Evolutionary conservation across 1,140 invertebrate species (phyloP).

Genomic region (Brachionus sp.): DNA sequence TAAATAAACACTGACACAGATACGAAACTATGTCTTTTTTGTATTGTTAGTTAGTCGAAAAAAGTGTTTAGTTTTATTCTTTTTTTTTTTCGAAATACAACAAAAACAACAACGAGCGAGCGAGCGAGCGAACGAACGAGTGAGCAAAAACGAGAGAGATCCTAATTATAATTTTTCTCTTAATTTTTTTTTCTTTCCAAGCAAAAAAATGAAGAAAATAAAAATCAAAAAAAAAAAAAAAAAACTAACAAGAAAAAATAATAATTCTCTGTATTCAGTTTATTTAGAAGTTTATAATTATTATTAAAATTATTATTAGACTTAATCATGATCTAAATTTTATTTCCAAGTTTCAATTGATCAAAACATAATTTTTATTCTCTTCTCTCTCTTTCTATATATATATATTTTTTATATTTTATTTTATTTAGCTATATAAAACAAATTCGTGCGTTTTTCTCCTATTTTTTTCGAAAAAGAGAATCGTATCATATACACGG

Average conservation of each 20-base stretch:
- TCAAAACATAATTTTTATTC: constrained; percentile 19
- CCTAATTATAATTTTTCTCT: constrained; percentile 36
- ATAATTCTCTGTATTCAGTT: constrained; percentile 30
- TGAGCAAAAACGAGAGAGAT: constrained; percentile 8
- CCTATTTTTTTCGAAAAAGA: not conserved
- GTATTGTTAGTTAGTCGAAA: not conserved
- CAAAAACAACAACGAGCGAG: not conserved
- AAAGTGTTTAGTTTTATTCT: constrained; percentile 5
- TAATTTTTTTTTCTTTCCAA: not conserved
- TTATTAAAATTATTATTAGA: constrained; percentile 45
- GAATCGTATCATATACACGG: not conserved
- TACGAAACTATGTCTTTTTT: constrained; percentile 32
- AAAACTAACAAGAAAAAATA: constrained; percentile 31
- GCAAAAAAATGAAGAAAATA: too few species aligned
- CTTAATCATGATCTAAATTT: constrained; percentile 45
- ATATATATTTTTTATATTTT: not conserved
- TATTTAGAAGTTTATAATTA: constrained; percentile 45
- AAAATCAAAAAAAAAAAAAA: not conserved
- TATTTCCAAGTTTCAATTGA: constrained; percentile 36
- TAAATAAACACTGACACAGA: constrained; percentile 8
- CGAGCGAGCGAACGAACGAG: too few species aligned
- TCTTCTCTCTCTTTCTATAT: not conserved
- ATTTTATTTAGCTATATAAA: not conserved
- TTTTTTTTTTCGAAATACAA: constrained; percentile 7
- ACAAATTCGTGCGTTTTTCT: not conserved